Base-by-base conservation (phyloP, 1,140 invertebrate genomes). In the Holotrichia oblita region DNA sequence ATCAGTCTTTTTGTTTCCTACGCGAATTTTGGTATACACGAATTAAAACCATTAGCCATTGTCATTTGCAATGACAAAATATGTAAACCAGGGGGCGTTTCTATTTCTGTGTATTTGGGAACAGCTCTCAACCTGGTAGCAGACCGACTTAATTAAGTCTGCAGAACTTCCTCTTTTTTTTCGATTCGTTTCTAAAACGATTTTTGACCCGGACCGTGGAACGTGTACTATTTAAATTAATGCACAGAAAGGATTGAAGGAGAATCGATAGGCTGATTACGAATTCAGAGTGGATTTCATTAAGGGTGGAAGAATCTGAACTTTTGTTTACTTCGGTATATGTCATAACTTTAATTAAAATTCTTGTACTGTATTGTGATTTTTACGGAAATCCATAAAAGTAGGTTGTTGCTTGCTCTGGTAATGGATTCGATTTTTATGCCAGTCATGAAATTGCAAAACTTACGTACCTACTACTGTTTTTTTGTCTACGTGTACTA, bases 331-430 rank as follows among this genome's bases (percentile, higher is more conserved):
- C 61, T 69, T 69, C 61, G 8, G 20, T 69, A 22, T 20, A 69
- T 69, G 61, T 69, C 61, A 69, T 69, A 69, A 69, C 61, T 69
- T 69, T 69, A 69, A 69, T 69, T 69, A 69, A 69, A 69, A 69
- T 34, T 69, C 61, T 17, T 34, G 27, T 34, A 34, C 27, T 34
- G 14, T 17, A 2, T 17, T 55, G 48, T 55, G 48, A 55, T 55
- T 55, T 55, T 55, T 55, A 17, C 14, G 48, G 6, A 55, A 17
- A 20, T 55, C 17, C 17, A 0, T 10, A 6, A 14, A 17, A 48
- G 44, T n/a, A 12, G 3, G 44, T 48, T 48, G 44, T 48, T 12
- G 44, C n/a, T 48, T 3, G 44, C n/a, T n/a, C n/a, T n/a, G n/a
- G n/a, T 34, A 34, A 2, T 1, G 27, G 27, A 34, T 34, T 34